Percentiles rank a stretch among this genome's conserved stretches.
Evolutionary conservation across 1,140 invertebrate genomes (phyloP).

Genomic region (Cheumatopsyche charites): DNA sequence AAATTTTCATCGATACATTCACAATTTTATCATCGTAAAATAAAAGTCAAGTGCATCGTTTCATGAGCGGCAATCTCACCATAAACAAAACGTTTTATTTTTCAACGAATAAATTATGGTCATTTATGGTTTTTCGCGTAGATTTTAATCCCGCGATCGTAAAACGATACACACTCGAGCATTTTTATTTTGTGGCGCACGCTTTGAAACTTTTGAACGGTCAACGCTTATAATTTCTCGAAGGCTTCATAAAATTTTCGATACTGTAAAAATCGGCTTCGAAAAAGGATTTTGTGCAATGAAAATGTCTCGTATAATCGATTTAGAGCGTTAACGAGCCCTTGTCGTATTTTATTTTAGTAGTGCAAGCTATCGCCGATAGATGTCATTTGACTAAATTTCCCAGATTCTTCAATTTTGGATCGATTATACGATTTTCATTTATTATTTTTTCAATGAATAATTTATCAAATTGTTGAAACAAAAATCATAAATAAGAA

Average conservation of each 20-base stretch:
- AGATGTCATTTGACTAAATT: neutral
- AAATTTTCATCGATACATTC: neutral
- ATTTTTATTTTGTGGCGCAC: neutral
- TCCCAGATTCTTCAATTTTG: neutral
- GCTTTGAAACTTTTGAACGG: neutral
- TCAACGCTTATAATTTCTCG: neutral
- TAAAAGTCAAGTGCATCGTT: slow-evolving; percentile 4
- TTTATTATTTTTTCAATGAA: too few relatives aligned
- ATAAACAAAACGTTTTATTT: slow-evolving; percentile 22
- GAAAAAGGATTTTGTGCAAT: too few relatives aligned
- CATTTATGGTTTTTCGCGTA: slow-evolving; percentile 10
- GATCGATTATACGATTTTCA: neutral
- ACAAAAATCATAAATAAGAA: too few relatives aligned
- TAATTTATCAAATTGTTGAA: too few relatives aligned
- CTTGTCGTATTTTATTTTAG: too few relatives aligned
- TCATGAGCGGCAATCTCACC: neutral
- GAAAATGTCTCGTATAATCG: too few relatives aligned
- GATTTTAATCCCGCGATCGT: neutral
- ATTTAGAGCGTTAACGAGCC: too few relatives aligned
- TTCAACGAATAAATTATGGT: slow-evolving; percentile 19
- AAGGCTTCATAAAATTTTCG: slow-evolving; percentile 10
- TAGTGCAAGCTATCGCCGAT: neutral
- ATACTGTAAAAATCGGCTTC: too few relatives aligned
- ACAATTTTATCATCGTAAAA: neutral
- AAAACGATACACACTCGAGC: neutral